These are phyloP conservation scores for Protonemura montana DNA, from an alignment of 2,888 invertebrate genomes.

Conservation along the genomic window DNA sequence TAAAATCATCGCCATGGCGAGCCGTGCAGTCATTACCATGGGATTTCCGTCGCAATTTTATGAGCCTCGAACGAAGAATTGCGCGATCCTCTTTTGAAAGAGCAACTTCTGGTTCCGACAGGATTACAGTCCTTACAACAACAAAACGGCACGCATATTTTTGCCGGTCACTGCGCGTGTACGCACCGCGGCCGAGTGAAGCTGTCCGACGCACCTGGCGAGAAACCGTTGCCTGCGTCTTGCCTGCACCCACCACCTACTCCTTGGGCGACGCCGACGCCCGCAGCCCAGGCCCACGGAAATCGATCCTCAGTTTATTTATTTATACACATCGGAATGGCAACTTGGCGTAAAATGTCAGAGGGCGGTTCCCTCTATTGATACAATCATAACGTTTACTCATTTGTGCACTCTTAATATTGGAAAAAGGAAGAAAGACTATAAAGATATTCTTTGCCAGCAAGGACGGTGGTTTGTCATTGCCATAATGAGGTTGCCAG, in stretches of 20 bases:
- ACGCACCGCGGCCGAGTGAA: neutral
- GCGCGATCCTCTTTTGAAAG: neutral
- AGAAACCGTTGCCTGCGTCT: neutral
- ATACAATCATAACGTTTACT: neutral
- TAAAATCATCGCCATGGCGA: neutral
- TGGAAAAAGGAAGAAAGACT: neutral
- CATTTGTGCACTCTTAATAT: neutral
- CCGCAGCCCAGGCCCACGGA: neutral
- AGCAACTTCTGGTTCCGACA: neutral
- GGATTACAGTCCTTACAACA: too few relatives aligned
- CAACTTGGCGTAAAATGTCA: constrained; percentile 5
- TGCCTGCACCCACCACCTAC: neutral
- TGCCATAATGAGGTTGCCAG: neutral
- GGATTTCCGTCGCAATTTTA: constrained; percentile 18
- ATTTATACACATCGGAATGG: constrained; percentile 12
- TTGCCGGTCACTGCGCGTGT: too few relatives aligned
- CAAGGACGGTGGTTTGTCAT: neutral
- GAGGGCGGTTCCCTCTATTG: neutral
- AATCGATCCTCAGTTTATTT: neutral
- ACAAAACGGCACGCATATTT: too few relatives aligned
- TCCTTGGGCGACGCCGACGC: neutral
- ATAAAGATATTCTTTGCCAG: too few relatives aligned
- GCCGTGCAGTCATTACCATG: constrained; percentile 9
- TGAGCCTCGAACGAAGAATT: neutral
- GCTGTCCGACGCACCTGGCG: neutral